A percentile compares a stretch with the other conserved stretches of the same genome.
Evolutionary conservation across 2,113 vertebrate genomes (phyloP).

Genomic region (Heterotis niloticus): DNA sequence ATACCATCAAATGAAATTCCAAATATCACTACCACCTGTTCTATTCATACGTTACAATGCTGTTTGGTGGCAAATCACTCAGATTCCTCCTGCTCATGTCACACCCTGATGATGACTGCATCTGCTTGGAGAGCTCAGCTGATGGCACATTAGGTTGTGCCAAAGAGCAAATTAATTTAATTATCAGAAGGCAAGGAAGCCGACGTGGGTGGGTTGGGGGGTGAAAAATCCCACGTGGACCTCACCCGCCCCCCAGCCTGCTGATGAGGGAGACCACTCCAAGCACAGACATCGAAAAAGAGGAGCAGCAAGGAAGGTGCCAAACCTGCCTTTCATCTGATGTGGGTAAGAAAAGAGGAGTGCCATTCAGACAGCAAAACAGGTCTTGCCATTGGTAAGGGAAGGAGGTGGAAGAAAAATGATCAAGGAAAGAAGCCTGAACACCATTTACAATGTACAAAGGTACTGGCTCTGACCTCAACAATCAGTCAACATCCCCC

Average conservation of each 20-base stretch:
- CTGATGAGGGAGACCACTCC: neutral
- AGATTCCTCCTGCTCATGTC: neutral
- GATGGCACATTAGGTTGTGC: conserved; percentile 51
- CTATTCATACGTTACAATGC: too few species aligned
- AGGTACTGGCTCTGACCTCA: too few species aligned
- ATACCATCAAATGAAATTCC: too few species aligned
- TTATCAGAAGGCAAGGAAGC: conserved; percentile 41
- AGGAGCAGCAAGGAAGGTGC: neutral
- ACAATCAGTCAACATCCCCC: too few species aligned
- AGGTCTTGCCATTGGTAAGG: neutral
- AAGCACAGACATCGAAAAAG: neutral
- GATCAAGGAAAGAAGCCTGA: neutral
- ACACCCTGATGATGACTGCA: conserved; percentile 15
- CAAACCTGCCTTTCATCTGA: conserved; percentile 5
- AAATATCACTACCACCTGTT: too few species aligned
- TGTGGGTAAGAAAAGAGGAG: neutral
- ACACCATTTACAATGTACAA: too few species aligned
- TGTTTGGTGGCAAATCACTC: neutral
- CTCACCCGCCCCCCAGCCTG: neutral
- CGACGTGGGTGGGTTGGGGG: neutral
- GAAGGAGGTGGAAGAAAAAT: neutral
- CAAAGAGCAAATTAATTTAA: conserved; percentile 62
- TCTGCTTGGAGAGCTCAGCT: conserved; percentile 43
- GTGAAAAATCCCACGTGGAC: neutral
- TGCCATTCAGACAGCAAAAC: neutral